Base-by-base conservation (phyloP, 1,140 invertebrate genomes). In the Drosophila pectinifera region DNA sequence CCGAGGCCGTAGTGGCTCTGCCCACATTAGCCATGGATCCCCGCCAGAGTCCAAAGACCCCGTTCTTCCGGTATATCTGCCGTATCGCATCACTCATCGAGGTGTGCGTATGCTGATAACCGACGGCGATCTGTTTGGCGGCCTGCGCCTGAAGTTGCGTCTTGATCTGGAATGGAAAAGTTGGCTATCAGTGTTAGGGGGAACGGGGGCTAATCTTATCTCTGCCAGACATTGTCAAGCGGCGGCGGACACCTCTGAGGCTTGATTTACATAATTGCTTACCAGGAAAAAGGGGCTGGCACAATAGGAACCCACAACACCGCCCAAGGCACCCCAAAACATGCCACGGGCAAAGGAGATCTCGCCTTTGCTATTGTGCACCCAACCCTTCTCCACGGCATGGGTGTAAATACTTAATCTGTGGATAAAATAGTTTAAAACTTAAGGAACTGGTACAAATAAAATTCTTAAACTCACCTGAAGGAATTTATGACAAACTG, bases 141-240 rank as follows among this genome's bases (percentile, higher is more conserved):
- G 95, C 95, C 75, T 96, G 95, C 0, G 97, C 95, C 91, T 99
- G 98, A 14, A 98, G 92, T 84, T 98, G 96, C 0, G 96, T 98
- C 93, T 99, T 99, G 13, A 98, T 94, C 92, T 92, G 41, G 10
- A 78, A 81, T 38, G 63, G 38, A 42, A 48, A 42, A 24, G 59
- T 51, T 53, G 6, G 16, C 59, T 42, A 72, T 65, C 34, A 73
- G 68, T 22, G 5, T 14, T 42, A 3, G 41, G 39, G 3, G 7
- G 4, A 46, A 42, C 46, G 46, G 1, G 11, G 20, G 22, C 20
- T 45, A 76, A 68, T 76, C 73, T 76, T 34, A 59, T 68, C 55
- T 51, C n/a, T 4, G 26, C 58, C 11, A 28, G 58, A 43, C 59
- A 43, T 68, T 68, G 36, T 41, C 63, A 28, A 41, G 20, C 34